phyloP scores from a whole-genome alignment of 1,140 invertebrate genomes.

The Lasaia peninsularis region DNA sequence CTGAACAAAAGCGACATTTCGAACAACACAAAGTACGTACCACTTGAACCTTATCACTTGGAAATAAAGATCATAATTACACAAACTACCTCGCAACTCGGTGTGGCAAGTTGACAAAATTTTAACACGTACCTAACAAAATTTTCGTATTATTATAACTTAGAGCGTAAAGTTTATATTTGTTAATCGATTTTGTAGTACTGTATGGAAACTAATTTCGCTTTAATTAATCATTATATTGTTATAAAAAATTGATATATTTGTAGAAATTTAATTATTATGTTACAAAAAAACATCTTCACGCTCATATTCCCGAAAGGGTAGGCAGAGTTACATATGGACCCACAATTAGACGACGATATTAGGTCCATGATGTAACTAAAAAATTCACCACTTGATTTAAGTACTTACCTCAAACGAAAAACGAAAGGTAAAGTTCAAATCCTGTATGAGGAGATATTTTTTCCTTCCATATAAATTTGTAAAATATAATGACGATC shows the following conservation, averaged over 20 bases:
- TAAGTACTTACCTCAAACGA: no score
- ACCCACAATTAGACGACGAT: background rate
- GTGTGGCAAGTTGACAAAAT: slow-evolving; percentile 23
- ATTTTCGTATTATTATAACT: slow-evolving; percentile 24
- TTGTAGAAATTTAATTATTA: background rate
- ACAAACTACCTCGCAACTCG: background rate
- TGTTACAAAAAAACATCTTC: background rate
- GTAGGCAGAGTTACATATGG: no score
- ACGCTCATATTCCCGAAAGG: background rate
- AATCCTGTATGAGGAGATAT: no score
- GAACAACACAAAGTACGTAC: background rate
- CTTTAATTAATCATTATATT: no score
- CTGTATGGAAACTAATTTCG: no score
- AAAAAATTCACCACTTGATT: no score
- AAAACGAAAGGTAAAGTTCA: no score
- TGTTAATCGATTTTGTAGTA: slow-evolving; percentile 5
- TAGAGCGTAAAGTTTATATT: slow-evolving; percentile 28
- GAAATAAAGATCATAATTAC: slow-evolving; percentile 18
- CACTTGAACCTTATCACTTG: slow-evolving; percentile 7
- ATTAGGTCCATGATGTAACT: background rate
- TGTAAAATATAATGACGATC: no score
- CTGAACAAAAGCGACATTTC: slow-evolving; percentile 25
- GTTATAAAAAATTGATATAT: background rate
- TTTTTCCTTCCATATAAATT: no score
- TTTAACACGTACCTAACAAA: slow-evolving; percentile 17